These are phyloP conservation scores for Octodonta nipae DNA, from an alignment of 2,888 invertebrate species.

Conservation along the genomic window DNA sequence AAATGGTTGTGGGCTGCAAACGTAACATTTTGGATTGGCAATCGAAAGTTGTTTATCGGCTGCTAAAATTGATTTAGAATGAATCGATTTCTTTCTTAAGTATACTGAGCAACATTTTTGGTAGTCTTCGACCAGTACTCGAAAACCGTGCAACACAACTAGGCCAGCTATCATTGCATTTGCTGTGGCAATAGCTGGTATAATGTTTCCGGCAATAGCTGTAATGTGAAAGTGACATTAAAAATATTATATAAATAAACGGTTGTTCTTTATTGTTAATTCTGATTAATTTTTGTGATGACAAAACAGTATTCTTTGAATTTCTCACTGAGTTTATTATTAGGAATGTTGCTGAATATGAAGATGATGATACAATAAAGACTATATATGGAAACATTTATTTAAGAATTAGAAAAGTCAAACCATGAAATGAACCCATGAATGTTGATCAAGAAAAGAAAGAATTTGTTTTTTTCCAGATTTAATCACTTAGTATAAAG, in stretches of 20 bases:
- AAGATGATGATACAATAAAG: too few species aligned
- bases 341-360: too few species aligned
- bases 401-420: too few species aligned
- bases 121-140: conserved; percentile 53
- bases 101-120: conserved; percentile 65
- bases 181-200: conserved; percentile 97
- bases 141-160: conserved; percentile 79
- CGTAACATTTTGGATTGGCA: conserved; percentile 89
- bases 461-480: too few species aligned
- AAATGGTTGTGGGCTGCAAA: conserved; percentile 81
- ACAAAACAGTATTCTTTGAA: too few species aligned
- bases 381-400: too few species aligned
- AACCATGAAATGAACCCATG: too few species aligned
- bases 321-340: too few species aligned
- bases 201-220: conserved; percentile 99
- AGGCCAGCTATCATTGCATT: conserved; percentile 95
- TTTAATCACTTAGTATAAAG: too few species aligned
- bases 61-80: conserved; percentile 57
- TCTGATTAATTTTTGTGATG: too few species aligned
- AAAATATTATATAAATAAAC: background rate
- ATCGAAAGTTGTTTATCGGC: conserved; percentile 53
- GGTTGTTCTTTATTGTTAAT: too few species aligned
- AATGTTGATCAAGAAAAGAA: too few species aligned
- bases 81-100: conserved; percentile 57
- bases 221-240: conserved; percentile 13